Percentiles rank a stretch among this genome's conserved stretches.
phyloP scores from a whole-genome alignment of 1,140 invertebrate genomes.

The Gerris buenoi region DNA sequence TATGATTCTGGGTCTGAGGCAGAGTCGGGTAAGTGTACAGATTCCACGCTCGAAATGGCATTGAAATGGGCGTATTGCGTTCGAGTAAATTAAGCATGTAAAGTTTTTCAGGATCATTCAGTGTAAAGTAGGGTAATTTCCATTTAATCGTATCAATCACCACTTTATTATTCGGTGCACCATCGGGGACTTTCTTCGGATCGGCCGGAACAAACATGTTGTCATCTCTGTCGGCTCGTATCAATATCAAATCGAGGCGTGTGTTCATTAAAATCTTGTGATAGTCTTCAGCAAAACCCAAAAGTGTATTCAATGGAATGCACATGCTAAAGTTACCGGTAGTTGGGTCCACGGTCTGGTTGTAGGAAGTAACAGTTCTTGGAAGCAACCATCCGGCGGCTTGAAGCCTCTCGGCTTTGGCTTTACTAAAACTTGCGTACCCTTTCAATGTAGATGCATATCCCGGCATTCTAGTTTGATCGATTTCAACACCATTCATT shows the following conservation, averaged over 20 bases:
- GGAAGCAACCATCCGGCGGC: not conserved
- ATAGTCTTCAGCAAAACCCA: not conserved
- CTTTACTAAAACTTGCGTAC: not conserved
- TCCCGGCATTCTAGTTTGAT: not conserved
- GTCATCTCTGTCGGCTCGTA: not conserved
- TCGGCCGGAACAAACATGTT: not conserved
- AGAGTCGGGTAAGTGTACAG: not conserved
- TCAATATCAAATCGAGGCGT: not conserved
- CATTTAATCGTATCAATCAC: not conserved
- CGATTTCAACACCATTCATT: not conserved
- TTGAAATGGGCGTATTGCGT: not conserved
- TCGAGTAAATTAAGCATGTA: not conserved
- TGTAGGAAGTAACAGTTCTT: not conserved
- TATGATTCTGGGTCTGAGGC: not conserved
- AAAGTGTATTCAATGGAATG: not conserved
- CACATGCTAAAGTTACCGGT: not conserved
- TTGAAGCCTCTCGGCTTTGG: not conserved
- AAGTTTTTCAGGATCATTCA: not conserved
- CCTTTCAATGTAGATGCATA: not conserved
- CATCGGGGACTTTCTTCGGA: not conserved
- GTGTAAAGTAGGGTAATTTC: not conserved
- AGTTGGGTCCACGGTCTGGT: not conserved
- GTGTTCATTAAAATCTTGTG: not conserved
- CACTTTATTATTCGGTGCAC: not conserved
- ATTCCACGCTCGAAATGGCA: not conserved